Base-by-base conservation (phyloP, 1,140 invertebrate species). In the Drosophila cardini region DNA sequence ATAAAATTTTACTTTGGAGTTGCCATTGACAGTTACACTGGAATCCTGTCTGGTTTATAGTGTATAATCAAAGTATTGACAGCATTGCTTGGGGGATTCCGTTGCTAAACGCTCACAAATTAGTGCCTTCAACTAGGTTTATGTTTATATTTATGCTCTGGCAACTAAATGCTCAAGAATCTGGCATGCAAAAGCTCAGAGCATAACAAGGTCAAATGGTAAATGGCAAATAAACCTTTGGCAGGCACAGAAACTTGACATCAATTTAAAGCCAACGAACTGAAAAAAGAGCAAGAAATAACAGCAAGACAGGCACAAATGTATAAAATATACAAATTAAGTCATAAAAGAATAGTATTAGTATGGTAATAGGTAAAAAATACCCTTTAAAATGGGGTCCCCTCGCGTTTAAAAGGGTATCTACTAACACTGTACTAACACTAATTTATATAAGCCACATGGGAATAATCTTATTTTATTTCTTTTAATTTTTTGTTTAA, bases 11-110 rank as follows among this genome's bases (percentile, higher is more conserved):
- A 57, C 9, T 11, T 11, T 3, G 11, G 18, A 63, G 76, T 74
- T 83, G 64, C 74, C 46, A 80, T 83, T 74, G 75, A 61, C 74
- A 83, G 34, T 62, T 68, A 36, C 42, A 58, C 43, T 69, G 58
- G n/a, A 8, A 8, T 32, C 2, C 16, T 63, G 68, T 45, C 42
- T 58, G 55, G 36, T 75, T 65, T 71, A 48, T 50, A 38, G 70
- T 78, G 76, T 71, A 57, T 71, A 75, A 71, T 70, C 48, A 74
- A 70, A 34, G 48, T 70, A 77, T 74, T 74, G 75, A 70, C 64
- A 64, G 40, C n/a, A 13, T 15, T 15, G 34, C 62, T 43, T n/a
- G 15, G 32, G 15, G 21, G 10, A 68, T 56, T 61, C 32, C 38
- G 40, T 40, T 53, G 57, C 42, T 45, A 67, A 74, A 48, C 40